Percentiles rank a stretch among this genome's conserved stretches.
Evolutionary conservation across 1,140 invertebrate species (phyloP).

Genomic region (Polypedilum pembai): DNA sequence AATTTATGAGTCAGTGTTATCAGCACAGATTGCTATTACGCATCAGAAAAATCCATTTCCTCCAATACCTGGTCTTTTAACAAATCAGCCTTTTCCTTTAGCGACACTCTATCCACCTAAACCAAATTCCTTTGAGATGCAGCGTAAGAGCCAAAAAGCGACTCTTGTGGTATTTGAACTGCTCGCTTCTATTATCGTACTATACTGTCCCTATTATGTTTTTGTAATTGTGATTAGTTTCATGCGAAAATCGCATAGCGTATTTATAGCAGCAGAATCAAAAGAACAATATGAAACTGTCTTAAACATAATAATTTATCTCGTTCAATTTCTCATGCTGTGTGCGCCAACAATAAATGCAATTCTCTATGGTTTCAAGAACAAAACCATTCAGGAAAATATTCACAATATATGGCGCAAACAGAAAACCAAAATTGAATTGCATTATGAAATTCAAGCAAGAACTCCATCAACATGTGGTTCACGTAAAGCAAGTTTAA

Average conservation of each 20-base stretch:
- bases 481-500: slow-evolving; percentile 61
- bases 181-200: slow-evolving; percentile 59
- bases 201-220: slow-evolving; percentile 66
- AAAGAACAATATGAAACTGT: slow-evolving; percentile 10
- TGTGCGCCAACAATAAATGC: slow-evolving; percentile 64
- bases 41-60: slow-evolving; percentile 69
- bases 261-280: neutral
- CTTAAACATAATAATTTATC: slow-evolving; percentile 20
- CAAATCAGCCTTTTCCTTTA: neutral
- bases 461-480: slow-evolving; percentile 67
- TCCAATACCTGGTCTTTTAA: slow-evolving; percentile 37
- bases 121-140: slow-evolving; percentile 3
- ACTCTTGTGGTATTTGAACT: slow-evolving; percentile 37
- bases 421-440: slow-evolving; percentile 67
- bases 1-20: slow-evolving; percentile 74
- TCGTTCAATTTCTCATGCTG: slow-evolving; percentile 46
- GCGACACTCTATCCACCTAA: neutral
- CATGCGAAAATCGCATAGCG: slow-evolving; percentile 24
- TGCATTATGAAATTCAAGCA: slow-evolving; percentile 70
- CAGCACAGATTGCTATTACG: slow-evolving; percentile 74
- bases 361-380: slow-evolving; percentile 69
- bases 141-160: neutral
- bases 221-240: slow-evolving; percentile 48
- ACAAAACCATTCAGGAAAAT: slow-evolving; percentile 58
- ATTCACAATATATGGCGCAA: slow-evolving; percentile 74